phyloP scores from a whole-genome alignment of 2,888 invertebrate species.

The Leptopilina syphax region DNA sequence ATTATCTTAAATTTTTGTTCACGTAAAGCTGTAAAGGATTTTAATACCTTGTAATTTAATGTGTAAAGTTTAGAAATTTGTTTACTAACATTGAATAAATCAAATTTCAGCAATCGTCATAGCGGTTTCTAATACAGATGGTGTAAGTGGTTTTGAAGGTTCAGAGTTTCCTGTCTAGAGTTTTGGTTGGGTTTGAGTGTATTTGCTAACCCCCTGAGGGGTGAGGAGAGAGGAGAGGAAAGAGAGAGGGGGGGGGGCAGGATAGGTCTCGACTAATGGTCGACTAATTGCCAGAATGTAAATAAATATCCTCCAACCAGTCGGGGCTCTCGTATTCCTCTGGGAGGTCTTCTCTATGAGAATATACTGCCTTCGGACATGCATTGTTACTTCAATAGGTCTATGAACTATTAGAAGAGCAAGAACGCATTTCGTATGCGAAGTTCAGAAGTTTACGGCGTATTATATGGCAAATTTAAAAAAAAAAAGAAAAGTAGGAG shows the following conservation, averaged over 20 bases:
- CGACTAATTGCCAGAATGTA: slow-evolving; percentile 75
- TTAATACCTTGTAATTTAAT: too few relatives aligned
- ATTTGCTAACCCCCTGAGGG: slow-evolving; percentile 59
- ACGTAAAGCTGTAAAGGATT: too few relatives aligned
- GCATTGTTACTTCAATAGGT: slow-evolving; percentile 70
- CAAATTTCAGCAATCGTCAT: not conserved
- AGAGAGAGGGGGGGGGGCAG: too few relatives aligned
- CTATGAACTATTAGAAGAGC: slow-evolving; percentile 50
- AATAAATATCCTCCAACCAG: slow-evolving; percentile 74
- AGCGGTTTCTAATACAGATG: slow-evolving; percentile 2
- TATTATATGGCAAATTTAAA: not conserved
- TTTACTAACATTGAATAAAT: not conserved
- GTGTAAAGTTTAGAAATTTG: too few relatives aligned
- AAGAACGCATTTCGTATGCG: slow-evolving; percentile 37
- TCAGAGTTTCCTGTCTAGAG: slow-evolving; percentile 46
- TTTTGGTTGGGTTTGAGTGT: slow-evolving; percentile 14
- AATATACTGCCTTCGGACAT: slow-evolving; percentile 73
- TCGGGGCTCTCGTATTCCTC: slow-evolving; percentile 61
- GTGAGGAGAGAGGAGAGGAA: too few relatives aligned
- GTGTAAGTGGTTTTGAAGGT: slow-evolving; percentile 51
- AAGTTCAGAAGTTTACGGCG: slow-evolving; percentile 28
- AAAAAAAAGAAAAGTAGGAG: not conserved
- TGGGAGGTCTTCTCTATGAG: slow-evolving; percentile 69
- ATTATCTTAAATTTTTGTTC: too few relatives aligned
- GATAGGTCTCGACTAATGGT: slow-evolving; percentile 68